phyloP scores from a whole-genome alignment of 2,888 invertebrate genomes.

The Dugesia japonica region DNA sequence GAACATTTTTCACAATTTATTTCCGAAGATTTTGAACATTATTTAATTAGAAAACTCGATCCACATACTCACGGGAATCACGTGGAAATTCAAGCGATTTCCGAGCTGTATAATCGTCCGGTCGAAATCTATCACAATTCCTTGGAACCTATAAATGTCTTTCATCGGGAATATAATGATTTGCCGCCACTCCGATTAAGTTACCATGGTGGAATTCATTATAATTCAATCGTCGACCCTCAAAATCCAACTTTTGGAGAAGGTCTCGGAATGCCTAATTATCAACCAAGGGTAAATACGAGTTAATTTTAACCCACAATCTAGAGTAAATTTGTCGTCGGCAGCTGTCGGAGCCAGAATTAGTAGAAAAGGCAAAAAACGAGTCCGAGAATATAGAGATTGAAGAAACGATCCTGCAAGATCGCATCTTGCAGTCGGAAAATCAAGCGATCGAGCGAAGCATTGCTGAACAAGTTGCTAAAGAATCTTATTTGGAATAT shows the following conservation, averaged over 20 bases:
- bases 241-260: slow-evolving; percentile 63
- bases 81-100: slow-evolving; percentile 73
- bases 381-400: slow-evolving; percentile 29
- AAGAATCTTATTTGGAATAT: slow-evolving; percentile 27
- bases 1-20: slow-evolving; percentile 74
- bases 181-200: slow-evolving; percentile 61
- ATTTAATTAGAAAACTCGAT: slow-evolving; percentile 63
- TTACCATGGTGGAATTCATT: slow-evolving; percentile 70
- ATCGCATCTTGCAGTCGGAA: slow-evolving; percentile 21
- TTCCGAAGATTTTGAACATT: slow-evolving; percentile 69
- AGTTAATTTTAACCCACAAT: slow-evolving; percentile 21
- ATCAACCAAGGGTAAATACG: slow-evolving; percentile 52
- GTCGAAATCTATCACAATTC: slow-evolving; percentile 70
- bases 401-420: slow-evolving; percentile 27
- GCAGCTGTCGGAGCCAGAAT: slow-evolving; percentile 26
- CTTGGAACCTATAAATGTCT: slow-evolving; percentile 67
- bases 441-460: slow-evolving; percentile 20
- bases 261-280: slow-evolving; percentile 65
- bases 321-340: not conserved
- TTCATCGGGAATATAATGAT: slow-evolving; percentile 62
- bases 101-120: slow-evolving; percentile 70
- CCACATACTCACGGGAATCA: slow-evolving; percentile 72
- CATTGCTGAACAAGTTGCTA: slow-evolving; percentile 27
- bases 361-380: slow-evolving; percentile 21
- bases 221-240: slow-evolving; percentile 72